phyloP scores from a whole-genome alignment of 2,113 vertebrate species.

The Herpetotheres cachinnans region DNA sequence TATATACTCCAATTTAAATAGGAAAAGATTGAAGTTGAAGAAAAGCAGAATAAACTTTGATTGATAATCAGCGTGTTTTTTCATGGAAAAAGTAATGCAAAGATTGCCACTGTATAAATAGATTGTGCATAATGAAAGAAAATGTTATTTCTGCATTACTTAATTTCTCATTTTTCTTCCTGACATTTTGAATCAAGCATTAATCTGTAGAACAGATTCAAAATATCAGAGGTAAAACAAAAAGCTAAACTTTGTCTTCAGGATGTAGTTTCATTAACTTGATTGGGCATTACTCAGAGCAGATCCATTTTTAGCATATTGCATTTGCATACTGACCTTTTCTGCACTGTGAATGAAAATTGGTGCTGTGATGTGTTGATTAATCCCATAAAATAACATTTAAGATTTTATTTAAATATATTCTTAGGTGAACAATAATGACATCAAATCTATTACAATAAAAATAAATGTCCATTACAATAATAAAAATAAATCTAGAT shows the following conservation, averaged over 20 bases:
- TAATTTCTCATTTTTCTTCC: slow-evolving; percentile 41
- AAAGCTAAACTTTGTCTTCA: slow-evolving; percentile 42
- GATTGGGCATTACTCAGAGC: slow-evolving; percentile 31
- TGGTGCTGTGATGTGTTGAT: not conserved
- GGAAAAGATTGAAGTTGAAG: not conserved
- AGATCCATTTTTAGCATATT: slow-evolving; percentile 15
- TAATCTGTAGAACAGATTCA: not conserved
- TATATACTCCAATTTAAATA: not conserved
- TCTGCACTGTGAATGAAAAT: not conserved
- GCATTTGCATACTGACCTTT: slow-evolving; percentile 56
- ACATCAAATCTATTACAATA: not conserved
- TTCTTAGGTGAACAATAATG: not conserved
- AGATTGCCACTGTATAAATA: not conserved
- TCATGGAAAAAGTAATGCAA: not conserved
- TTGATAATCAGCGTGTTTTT: not conserved
- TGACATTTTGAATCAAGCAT: slow-evolving; percentile 40
- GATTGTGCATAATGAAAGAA: not conserved
- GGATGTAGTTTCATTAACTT: slow-evolving; percentile 45
- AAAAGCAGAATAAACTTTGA: not conserved
- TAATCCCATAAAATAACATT: not conserved
- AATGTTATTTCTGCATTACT: slow-evolving; percentile 28
- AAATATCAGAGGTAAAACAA: slow-evolving; percentile 51
- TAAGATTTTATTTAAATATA: not conserved
- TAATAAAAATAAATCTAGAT: not conserved
- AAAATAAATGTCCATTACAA: not conserved